Conservation (phyloP, 2,113 vertebrate genomes). For the Ursus arctos region DNA sequence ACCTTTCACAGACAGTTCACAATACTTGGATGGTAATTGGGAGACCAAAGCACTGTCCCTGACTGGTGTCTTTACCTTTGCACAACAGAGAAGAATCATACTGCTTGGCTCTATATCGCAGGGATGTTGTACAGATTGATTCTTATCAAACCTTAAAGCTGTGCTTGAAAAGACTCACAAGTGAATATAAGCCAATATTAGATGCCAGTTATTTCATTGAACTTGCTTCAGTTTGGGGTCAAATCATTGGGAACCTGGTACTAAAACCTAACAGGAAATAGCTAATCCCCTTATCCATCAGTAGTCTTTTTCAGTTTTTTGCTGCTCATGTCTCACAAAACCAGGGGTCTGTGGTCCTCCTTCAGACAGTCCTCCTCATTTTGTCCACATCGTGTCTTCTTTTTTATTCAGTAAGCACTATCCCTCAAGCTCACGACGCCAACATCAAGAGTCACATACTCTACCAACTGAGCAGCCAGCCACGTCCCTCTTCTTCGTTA, state of each 20-base stretch:
- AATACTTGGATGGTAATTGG: neutral
- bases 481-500: neutral
- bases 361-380: neutral
- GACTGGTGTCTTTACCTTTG: neutral
- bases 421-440: neutral
- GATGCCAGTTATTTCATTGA: neutral
- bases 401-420: neutral
- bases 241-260: constrained; percentile 40
- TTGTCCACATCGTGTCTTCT: neutral
- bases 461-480: neutral
- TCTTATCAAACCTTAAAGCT: neutral
- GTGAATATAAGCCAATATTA: neutral
- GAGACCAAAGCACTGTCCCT: neutral
- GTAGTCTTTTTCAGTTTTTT: neutral
- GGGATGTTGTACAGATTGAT: neutral
- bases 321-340: neutral
- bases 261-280: constrained; percentile 7
- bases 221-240: constrained; percentile 36
- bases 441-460: neutral
- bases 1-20: neutral
- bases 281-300: neutral
- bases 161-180: neutral
- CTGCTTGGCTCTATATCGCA: neutral
- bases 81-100: neutral
- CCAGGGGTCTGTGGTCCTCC: neutral